Evolutionary conservation across 2,888 invertebrate species (phyloP), one percentile per base, ranked within the genome.

Genomic region (Drosophila austrosaltans): DNA sequence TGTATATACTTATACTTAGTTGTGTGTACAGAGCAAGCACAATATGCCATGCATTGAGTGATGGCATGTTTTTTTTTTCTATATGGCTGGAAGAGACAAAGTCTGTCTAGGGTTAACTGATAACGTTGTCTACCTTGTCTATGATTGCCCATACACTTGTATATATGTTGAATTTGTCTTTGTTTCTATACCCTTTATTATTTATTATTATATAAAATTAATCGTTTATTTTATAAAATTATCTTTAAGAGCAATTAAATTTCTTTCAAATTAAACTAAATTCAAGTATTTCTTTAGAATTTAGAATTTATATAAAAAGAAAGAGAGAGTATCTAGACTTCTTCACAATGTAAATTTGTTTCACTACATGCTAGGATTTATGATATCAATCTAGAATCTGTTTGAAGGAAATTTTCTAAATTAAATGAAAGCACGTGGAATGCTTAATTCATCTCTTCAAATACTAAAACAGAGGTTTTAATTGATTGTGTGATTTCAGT

Each of bases 21-120:
- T 20, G 10, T 36, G 2, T 28, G 4, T n/a, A 62, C 54, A 59
- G 8, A 36, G 36, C 36, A 36, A 36, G 36, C 36, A 36, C 36
- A 36, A 36, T 36, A 25, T 48, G 48, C 48, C 48, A 48, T 48
- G 48, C 48, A 48, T 48, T 48, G 48, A 48, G 22, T 48, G 48
- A 48, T 48, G 48, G 48, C 48, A 48, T 48, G 48, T 48, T 48
- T 48, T 48, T 25, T 48, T 48, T 48, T 48, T 48, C 48, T 48
- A 48, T 48, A 10, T 48, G 22, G 22, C 3, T 48, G 10, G 48
- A 44, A 16, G 48, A 48, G 48, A 48, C 48, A 48, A 22, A 48
- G 48, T 48, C 48, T 48, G 48, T 48, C 48, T 48, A 48, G 48
- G 54, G 30, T 54, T 30, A 54, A 32, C 54, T 28, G 54, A 54